A percentile compares a stretch with the other conserved stretches of the same genome.
Conservation (phyloP, 2,797 vertebrate genomes). For the Synanceia verrucosa region DNA sequence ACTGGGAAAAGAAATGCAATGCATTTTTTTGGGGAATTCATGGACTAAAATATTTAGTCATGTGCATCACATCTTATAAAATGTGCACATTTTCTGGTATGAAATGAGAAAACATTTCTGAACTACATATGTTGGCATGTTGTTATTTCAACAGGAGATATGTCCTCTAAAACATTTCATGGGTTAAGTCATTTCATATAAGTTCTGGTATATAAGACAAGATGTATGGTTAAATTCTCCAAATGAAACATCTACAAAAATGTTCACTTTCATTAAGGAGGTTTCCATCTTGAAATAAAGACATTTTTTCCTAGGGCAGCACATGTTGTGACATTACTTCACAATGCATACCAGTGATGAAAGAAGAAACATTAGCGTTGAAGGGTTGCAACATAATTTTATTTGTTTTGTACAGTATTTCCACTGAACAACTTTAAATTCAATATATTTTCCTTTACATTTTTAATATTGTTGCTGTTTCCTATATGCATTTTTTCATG, state of each 20-base stretch:
- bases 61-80: not conserved
- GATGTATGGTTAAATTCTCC: not conserved
- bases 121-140: not conserved
- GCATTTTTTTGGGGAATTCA: not conserved
- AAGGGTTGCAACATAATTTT: conserved; percentile 77
- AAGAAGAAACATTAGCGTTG: conserved; percentile 15
- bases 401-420: conserved; percentile 87
- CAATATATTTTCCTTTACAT: conserved; percentile 78
- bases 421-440: conserved; percentile 84
- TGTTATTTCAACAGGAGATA: not conserved
- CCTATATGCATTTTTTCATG: conserved; percentile 75
- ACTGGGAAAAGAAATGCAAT: not conserved
- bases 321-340: not conserved
- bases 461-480: conserved; percentile 77
- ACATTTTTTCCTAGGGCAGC: not conserved
- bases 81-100: not conserved
- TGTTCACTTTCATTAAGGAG: not conserved
- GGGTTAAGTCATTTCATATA: not conserved
- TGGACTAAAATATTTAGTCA: not conserved
- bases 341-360: not conserved
- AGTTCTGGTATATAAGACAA: not conserved
- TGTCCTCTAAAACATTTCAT: not conserved
- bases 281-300: not conserved
- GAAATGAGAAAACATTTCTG: not conserved
- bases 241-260: not conserved